Evolutionary conservation across 2,113 vertebrate genomes (phyloP), one percentile per base, ranked within the genome.

Genomic region (Phaethon lepturus): DNA sequence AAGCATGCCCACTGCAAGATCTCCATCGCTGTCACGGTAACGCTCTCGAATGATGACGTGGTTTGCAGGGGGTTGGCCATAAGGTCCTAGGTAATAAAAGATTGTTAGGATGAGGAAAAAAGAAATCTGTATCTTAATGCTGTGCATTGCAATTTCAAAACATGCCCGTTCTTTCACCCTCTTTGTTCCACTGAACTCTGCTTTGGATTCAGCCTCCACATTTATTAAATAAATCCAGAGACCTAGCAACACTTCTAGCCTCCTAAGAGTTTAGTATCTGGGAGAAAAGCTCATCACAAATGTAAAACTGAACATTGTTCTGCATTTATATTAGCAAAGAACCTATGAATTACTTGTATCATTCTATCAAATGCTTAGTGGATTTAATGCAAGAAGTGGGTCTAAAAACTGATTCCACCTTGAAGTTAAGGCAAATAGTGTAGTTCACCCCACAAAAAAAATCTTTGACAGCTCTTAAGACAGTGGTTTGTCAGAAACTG

Each of bases 1-100:
- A 11, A 99, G 98, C 99, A 99, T 99, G 77, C 99, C 99, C 95
- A 99, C 73, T 3, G 99, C 99, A 35, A 99, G 96, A 8, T 99
- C 99, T 59, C 98, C 99, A 45, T 98, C 98, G 0, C 97, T 98
- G 56, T 99, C 98, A 14, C 98, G 99, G 74, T 98, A 99, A 31
- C 98, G 99, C 95, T 99, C 99, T 58, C 98, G 98, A 64, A 99
- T 98, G 68, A 99, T 98, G 68, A 99, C 98, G 3, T 99, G 98
- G 97, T 99, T 99, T 88, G 98, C 97, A 83, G 98, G 98, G 17
- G 98, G 98, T 16, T 98, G 97, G 31, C 97, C 94, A 68, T 99
- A 99, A 33, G 97, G 96, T 83, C 98, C 99, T 99, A 85, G 25
- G 92, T 91, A 71, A 47, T 13, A 92, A 63, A 9, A 74, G 22